A percentile compares a stretch with the other conserved stretches of the same genome.
Conservation (phyloP, 2,113 vertebrate genomes). For the Buteo buteo region DNA sequence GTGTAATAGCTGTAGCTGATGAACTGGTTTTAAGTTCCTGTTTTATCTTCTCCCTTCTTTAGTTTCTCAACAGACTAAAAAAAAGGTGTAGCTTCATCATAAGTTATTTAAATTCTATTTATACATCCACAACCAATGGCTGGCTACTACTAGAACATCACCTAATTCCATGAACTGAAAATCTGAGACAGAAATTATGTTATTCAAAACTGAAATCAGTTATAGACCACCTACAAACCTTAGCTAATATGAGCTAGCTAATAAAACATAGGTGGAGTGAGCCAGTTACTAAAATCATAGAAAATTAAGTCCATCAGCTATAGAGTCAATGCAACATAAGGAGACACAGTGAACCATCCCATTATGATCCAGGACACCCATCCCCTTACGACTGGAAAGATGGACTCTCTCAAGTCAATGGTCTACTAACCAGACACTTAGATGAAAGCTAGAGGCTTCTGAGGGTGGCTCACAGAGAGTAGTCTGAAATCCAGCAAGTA, state of each 20-base stretch:
- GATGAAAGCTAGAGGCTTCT: not conserved
- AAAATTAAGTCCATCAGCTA: not conserved
- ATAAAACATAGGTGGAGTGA: not conserved
- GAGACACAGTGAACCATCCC: not conserved
- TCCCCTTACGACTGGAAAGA: not conserved
- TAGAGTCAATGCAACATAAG: not conserved
- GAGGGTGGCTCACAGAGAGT: not conserved
- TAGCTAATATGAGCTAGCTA: not conserved
- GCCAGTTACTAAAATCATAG: not conserved
- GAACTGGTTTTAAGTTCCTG: constrained; percentile 43
- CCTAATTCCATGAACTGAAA: not conserved
- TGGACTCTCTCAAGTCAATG: not conserved
- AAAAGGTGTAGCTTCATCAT: not conserved
- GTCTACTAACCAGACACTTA: not conserved
- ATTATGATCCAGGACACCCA: not conserved
- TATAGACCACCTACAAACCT: not conserved
- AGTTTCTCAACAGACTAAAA: not conserved
- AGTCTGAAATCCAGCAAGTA: not conserved
- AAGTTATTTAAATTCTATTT: not conserved
- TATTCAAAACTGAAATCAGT: not conserved
- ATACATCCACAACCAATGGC: not conserved
- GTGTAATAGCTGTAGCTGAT: not conserved
- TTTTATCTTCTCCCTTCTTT: not conserved
- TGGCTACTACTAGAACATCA: not conserved
- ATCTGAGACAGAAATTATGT: not conserved